phyloP scores from a whole-genome alignment of 2,113 vertebrate species.

The Aegithalos caudatus region DNA sequence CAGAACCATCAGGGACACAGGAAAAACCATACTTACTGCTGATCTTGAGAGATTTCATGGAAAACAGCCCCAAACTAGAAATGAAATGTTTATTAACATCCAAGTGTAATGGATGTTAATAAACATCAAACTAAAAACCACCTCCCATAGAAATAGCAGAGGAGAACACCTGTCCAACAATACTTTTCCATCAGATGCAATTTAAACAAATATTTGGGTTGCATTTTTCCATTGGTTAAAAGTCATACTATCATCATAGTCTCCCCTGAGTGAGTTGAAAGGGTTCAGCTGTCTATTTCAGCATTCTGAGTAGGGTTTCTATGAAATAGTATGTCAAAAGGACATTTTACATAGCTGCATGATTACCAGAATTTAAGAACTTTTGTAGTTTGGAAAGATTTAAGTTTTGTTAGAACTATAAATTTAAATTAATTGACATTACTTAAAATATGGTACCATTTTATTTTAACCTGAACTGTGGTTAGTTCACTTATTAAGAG shows the following conservation, averaged over 20 bases:
- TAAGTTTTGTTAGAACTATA: background rate
- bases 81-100: background rate
- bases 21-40: background rate
- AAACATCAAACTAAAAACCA: background rate
- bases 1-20: background rate
- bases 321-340: background rate
- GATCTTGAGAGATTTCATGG: background rate
- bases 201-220: background rate
- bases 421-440: background rate
- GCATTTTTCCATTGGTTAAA: background rate
- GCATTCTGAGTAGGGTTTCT: background rate
- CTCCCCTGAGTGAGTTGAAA: background rate
- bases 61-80: background rate
- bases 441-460: background rate
- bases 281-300: background rate
- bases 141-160: background rate
- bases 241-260: background rate
- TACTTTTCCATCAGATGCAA: background rate
- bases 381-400: background rate
- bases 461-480: background rate
- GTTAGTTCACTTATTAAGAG: background rate
- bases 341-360: background rate
- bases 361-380: background rate
- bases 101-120: too few relatives aligned
- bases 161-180: background rate